These are phyloP conservation scores for Sterna hirundo DNA, from an alignment of 2,113 vertebrate genomes.

Conservation along the genomic window DNA sequence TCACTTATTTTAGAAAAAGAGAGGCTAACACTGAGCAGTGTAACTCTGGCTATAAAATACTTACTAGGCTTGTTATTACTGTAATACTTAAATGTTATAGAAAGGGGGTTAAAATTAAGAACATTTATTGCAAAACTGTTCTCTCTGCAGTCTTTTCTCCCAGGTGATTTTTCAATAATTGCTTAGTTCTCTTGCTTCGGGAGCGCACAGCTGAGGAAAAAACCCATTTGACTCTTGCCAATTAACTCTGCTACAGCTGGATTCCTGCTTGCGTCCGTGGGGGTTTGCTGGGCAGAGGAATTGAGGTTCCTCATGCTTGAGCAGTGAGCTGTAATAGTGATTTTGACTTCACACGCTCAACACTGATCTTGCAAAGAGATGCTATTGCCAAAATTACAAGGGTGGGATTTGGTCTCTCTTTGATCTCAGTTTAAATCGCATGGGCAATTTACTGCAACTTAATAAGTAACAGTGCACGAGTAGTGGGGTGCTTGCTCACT, in stretches of 20 bases:
- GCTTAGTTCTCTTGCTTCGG: neutral
- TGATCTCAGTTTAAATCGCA: constrained; percentile 5
- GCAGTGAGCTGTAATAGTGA: neutral
- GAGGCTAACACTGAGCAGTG: neutral
- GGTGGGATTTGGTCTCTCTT: neutral
- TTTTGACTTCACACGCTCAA: neutral
- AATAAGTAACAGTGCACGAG: neutral
- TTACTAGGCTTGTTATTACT: neutral
- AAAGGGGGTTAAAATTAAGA: neutral
- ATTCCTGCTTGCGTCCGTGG: neutral
- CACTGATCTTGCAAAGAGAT: constrained; percentile 8
- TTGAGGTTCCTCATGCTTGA: neutral
- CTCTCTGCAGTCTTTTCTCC: neutral
- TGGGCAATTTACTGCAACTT: constrained; percentile 11
- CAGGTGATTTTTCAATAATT: neutral
- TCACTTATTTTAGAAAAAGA: neutral
- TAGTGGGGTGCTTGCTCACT: neutral
- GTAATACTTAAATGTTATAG: neutral
- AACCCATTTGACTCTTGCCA: neutral
- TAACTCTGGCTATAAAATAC: neutral
- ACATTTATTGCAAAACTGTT: neutral
- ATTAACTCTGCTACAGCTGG: neutral
- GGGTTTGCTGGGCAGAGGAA: neutral
- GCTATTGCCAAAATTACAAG: neutral
- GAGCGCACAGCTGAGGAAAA: neutral